phyloP scores from a whole-genome alignment of 2,888 invertebrate species.

The Orthosia gracilis region DNA sequence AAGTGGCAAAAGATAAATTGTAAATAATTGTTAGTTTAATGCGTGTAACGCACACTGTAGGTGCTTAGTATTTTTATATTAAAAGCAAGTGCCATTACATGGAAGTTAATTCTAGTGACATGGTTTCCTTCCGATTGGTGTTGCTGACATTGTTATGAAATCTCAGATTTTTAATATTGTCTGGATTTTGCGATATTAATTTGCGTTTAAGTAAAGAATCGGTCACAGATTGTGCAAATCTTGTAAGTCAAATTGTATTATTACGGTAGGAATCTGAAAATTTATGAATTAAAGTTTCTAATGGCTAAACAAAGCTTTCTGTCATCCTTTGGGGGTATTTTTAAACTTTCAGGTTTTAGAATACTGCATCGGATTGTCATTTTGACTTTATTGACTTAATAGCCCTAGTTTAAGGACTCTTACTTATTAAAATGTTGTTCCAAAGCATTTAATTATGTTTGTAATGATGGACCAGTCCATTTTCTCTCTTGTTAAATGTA shows the following conservation, averaged over 20 bases:
- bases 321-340: slow-evolving; percentile 17
- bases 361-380: slow-evolving; percentile 19
- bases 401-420: slow-evolving; percentile 53
- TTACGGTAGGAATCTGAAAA: slow-evolving; percentile 58
- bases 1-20: slow-evolving; percentile 78
- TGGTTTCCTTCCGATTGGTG: slow-evolving; percentile 78
- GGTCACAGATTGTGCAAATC: slow-evolving; percentile 65
- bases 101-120: slow-evolving; percentile 76
- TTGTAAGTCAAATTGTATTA: slow-evolving; percentile 66
- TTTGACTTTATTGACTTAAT: slow-evolving; percentile 47
- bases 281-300: slow-evolving; percentile 50
- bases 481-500: slow-evolving; percentile 70
- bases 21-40: slow-evolving; percentile 79
- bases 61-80: slow-evolving; percentile 77
- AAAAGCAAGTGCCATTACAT: slow-evolving; percentile 82
- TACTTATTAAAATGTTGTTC: slow-evolving; percentile 68
- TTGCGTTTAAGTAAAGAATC: slow-evolving; percentile 54
- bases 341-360: slow-evolving; percentile 11
- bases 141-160: slow-evolving; percentile 76
- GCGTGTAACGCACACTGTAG: slow-evolving; percentile 83
- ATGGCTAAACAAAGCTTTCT: slow-evolving; percentile 39
- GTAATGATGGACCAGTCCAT: slow-evolving; percentile 55
- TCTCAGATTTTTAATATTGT: slow-evolving; percentile 73
- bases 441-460: slow-evolving; percentile 80
- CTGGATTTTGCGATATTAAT: slow-evolving; percentile 65